These are phyloP conservation scores for Melanotaenia duboulayi DNA, from an alignment of 2,113 vertebrate genomes.

Conservation along the genomic window DNA sequence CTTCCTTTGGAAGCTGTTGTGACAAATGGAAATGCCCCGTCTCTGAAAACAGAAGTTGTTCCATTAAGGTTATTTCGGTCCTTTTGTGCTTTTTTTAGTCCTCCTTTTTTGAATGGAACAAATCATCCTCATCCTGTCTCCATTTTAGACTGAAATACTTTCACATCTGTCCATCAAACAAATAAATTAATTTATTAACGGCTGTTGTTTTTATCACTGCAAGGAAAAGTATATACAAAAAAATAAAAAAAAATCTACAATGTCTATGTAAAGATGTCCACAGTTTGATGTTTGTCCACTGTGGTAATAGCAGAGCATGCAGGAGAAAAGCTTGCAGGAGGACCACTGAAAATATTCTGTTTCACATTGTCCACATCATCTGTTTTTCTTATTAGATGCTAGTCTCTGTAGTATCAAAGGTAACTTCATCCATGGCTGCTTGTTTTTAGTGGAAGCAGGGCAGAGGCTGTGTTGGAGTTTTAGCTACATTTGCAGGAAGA, in stretches of 20 bases:
- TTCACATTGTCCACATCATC: slow-evolving; percentile 19
- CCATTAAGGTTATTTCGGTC: slow-evolving; percentile 39
- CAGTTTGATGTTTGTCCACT: slow-evolving; percentile 37
- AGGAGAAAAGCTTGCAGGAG: slow-evolving; percentile 32
- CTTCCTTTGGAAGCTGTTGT: slow-evolving; percentile 23
- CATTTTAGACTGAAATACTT: slow-evolving; percentile 8
- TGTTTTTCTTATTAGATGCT: slow-evolving; percentile 16
- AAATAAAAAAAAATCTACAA: slow-evolving; percentile 49
- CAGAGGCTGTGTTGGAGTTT: slow-evolving; percentile 42
- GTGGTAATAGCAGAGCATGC: slow-evolving; percentile 20
- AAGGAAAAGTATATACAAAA: slow-evolving; percentile 28
- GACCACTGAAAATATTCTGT: slow-evolving; percentile 34
- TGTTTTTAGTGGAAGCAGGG: slow-evolving; percentile 31
- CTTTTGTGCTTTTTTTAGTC: slow-evolving; percentile 5
- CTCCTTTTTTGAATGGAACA: not conserved
- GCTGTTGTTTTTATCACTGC: slow-evolving; percentile 40
- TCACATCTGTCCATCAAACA: slow-evolving; percentile 67
- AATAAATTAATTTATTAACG: slow-evolving; percentile 78
- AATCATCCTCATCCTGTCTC: slow-evolving; percentile 13
- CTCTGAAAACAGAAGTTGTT: slow-evolving; percentile 32
- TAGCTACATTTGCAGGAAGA: slow-evolving; percentile 92
- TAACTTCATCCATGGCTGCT: slow-evolving; percentile 17
- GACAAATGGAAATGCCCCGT: slow-evolving; percentile 26
- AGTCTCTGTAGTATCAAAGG: slow-evolving; percentile 26
- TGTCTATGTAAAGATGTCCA: slow-evolving; percentile 43